Conservation (phyloP, 2,113 vertebrate genomes). For the Genyomyrus donnyi region DNA sequence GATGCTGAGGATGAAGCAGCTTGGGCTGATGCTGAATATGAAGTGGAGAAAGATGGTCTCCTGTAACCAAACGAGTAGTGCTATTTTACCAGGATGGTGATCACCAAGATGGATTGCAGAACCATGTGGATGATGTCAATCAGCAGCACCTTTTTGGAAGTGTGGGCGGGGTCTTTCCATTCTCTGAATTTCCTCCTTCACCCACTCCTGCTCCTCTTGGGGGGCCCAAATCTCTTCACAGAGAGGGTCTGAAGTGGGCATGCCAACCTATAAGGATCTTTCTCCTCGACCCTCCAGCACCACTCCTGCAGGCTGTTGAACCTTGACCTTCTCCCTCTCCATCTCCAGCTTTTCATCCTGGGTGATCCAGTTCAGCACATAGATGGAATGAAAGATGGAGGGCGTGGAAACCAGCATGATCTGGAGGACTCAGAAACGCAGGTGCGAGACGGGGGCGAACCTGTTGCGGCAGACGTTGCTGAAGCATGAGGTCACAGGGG, state of each 20-base stretch:
- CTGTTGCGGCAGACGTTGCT: constrained; percentile 57
- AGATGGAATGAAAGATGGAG: constrained; percentile 57
- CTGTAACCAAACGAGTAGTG: constrained; percentile 56
- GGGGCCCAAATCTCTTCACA: constrained; percentile 35
- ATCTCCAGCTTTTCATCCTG: constrained; percentile 50
- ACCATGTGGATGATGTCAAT: constrained; percentile 52
- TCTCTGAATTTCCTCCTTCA: constrained; percentile 38
- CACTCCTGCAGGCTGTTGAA: constrained; percentile 5
- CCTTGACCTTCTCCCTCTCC: constrained; percentile 32
- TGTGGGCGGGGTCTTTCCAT: constrained; percentile 42
- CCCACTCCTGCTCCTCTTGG: constrained; percentile 25
- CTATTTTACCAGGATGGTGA: constrained; percentile 52
- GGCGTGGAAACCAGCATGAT: constrained; percentile 58
- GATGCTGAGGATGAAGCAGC: constrained; percentile 56
- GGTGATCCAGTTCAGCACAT: constrained; percentile 58
- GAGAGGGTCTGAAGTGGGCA: constrained; percentile 25
- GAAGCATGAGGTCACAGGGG: constrained; percentile 55
- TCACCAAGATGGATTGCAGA: constrained; percentile 48
- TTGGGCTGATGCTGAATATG: constrained; percentile 50
- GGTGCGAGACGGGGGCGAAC: constrained; percentile 53
- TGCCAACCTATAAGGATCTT: constrained; percentile 14
- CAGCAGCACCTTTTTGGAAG: constrained; percentile 50
- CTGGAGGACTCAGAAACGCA: constrained; percentile 62
- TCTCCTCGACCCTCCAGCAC: not conserved
- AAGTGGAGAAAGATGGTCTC: constrained; percentile 60